Base-by-base conservation (phyloP, 2,888 invertebrate species). In the Drosophila melanocephala region DNA sequence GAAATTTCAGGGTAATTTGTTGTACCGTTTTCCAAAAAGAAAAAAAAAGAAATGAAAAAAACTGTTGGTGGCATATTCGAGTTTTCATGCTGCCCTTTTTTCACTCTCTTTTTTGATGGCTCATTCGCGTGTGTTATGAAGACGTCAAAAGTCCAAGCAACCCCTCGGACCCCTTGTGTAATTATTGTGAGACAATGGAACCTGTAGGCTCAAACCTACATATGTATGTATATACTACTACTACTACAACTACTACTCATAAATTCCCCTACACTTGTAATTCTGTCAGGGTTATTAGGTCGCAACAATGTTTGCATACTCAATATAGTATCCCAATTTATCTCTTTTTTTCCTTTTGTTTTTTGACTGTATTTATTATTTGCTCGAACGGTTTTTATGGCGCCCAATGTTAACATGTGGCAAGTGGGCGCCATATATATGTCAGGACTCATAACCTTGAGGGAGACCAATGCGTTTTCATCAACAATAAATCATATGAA, bases 51-150 rank as follows among this genome's bases (percentile, higher is more conserved):
- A 26, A 2, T 19, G 9, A 16, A 26, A 57, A 57, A 30, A 58
- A 83, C 86, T 86, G 88, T 86, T 88, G 86, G 81, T 88, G 85
- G 87, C 80, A 70, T 60, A 82, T 35, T 42, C 32, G 32, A 30
- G 62, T 71, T 64, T 51, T 61, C 57, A 37, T 65, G 37, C 28
- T 57, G 56, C 32, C 42, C 57, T 37, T 72, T 62, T 62, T 50
- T 14, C 51, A 33, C 68, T 65, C 60, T 71, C 59, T 37, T 57
- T 57, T 56, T 62, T 56, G 28, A 7, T 70, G 68, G 55, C 63
- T 66, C 84, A 72, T 74, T 79, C 77, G 84, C 90, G 87, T 84
- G 86, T 89, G 91, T 85, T 88, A 90, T 90, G 83, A 87, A 90
- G 88, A 84, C 88, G 79, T 87, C 85, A 84, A 69, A 62, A 62